Evolutionary conservation across 2,888 invertebrate species (phyloP), one percentile per base, ranked within the genome.

Genomic region (Cepaea hortensis): DNA sequence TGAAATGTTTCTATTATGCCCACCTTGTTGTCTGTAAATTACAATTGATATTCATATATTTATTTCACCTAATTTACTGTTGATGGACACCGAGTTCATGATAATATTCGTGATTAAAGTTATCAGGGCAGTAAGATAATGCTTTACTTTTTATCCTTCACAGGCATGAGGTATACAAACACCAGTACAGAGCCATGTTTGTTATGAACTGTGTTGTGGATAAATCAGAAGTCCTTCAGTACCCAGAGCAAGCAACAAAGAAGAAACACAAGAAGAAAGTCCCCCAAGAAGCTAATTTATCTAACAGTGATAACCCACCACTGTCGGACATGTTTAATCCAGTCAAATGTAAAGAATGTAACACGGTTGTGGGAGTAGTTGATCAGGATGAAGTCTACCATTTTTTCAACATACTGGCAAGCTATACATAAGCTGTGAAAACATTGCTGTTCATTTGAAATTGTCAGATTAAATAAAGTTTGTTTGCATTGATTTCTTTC

Each of bases 121-220:
- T 55, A 1, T 6, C 55, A 55, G 3, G 6, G 11, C 55, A 55
- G 55, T 55, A 55, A 1, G 55, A n/a, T 23, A 73, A 48, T 7
- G 6, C 20, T 48, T 9, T 20, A 18, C 35, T 77, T 88, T 84
- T 84, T 84, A 84, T 85, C 81, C 82, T 73, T 92, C 92, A 50
- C 92, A 95, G 95, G 88, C 96, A 96, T 92, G 95, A 94, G 72
- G 90, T 94, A 1, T 96, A 95, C 91, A 93, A 94, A 85, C 95
- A 95, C 87, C 96, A 96, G 90, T 96, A 95, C 92, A 93, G 96
- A 89, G 96, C 96, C 18, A 96, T 96, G 96, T 96, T 96, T 93
- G 96, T 96, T 3, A 94, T 94, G 90, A 96, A 96, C 92, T 96
- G 96, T 92, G 91, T 87, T n/a, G 93, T 95, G 3, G 95, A 95